Base-by-base conservation (phyloP, 2,888 invertebrate species). In the Cryptosula pallasiana region DNA sequence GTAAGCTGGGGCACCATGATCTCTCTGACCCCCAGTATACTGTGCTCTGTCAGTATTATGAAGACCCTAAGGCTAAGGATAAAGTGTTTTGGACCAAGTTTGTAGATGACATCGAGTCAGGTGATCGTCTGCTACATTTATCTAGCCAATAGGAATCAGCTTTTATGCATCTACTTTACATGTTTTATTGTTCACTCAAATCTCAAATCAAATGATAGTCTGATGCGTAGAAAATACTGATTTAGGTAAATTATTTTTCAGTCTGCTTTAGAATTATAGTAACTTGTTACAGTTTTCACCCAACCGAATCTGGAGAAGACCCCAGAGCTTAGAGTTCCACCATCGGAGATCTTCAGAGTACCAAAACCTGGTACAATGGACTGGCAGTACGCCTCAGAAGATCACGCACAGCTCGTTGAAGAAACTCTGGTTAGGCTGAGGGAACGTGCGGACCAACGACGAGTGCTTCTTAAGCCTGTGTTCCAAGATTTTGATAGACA, bases 401-500 rank as follows among this genome's bases (percentile, higher is more conserved):
- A 83, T 63, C 82, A 84, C 72, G 74, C 73, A 36, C 73, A 74
- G n/a, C 72, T 81, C 70, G 79, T 79, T 71, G 78, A 81, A 23
- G 72, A 76, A 2, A 79, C 83, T 25, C 83, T 85, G 82, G 76
- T 79, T 35, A 75, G 81, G 27, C 75, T 84, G 55, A 74, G 79
- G 29, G 77, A 79, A 73, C 75, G 82, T 36, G 78, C 80, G 0
- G 77, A 80, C 45, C 81, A 83, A 74, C 75, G 83, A 73, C 75
- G 84, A 25, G 78, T 84, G 9, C 80, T 83, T 2, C 77, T 79
- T 69, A 81, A 81, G 75, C 83, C 83, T 55, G 79, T 79, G 16
- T 84, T 85, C 74, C 81, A 81, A 73, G 84, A 84, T 72, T 85
- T 85, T 79, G 85, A 85, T 74, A 84, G 84, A 73, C 82, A 83